phyloP scores from a whole-genome alignment of 2,888 invertebrate species.

The Sepiola atlantica region DNA sequence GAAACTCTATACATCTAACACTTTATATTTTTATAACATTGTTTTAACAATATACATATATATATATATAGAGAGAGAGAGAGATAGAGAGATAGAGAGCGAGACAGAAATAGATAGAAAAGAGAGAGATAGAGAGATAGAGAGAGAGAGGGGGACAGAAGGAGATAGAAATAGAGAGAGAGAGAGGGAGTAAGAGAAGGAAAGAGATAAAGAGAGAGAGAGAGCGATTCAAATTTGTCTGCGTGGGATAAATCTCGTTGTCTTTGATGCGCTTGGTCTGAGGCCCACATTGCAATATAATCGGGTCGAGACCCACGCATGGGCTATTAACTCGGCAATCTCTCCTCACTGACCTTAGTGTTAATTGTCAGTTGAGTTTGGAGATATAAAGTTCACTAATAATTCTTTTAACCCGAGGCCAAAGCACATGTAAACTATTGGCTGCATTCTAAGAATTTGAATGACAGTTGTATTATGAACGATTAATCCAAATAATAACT shows the following conservation, averaged over 20 bases:
- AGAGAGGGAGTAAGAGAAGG: too few relatives aligned
- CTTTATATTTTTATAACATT: too few relatives aligned
- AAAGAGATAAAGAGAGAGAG: too few relatives aligned
- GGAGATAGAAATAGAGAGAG: too few relatives aligned
- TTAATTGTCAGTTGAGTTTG: not conserved
- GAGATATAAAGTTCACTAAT: not conserved
- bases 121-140: too few relatives aligned
- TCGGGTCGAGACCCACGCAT: not conserved
- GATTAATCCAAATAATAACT: constrained; percentile 8
- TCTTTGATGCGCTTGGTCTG: not conserved
- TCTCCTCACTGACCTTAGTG: not conserved
- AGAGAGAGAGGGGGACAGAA: too few relatives aligned
- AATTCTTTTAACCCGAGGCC: not conserved
- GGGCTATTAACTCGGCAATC: not conserved
- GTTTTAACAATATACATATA: too few relatives aligned
- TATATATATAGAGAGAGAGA: too few relatives aligned
- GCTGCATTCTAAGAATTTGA: not conserved
- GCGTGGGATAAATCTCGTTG: not conserved
- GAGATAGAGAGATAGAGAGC: too few relatives aligned
- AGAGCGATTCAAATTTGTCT: too few relatives aligned
- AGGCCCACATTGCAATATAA: not conserved
- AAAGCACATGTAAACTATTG: not conserved
- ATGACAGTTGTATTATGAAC: not conserved
- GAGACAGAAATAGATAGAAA: too few relatives aligned
- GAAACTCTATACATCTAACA: too few relatives aligned